Base-by-base conservation (phyloP, 2,888 invertebrate genomes). In the Antheraea yamamai region DNA sequence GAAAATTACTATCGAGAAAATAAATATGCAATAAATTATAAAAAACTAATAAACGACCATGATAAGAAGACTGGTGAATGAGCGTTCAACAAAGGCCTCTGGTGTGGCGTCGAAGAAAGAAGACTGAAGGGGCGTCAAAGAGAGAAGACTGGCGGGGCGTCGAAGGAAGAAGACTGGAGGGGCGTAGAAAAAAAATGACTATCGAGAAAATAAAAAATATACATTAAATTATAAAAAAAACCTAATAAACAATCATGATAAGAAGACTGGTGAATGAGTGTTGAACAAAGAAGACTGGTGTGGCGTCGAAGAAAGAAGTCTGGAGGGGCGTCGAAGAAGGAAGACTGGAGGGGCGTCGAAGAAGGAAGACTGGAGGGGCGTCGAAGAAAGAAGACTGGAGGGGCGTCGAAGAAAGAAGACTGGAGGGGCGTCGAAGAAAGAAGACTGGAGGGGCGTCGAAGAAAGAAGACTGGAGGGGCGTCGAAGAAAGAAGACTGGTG, bases 101-200 rank as follows among this genome's bases (percentile, higher is more conserved):
- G 47, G 47, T 12, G 47, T 8, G 47, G 47, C 47, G 47, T 47
- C 47, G 47, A 47, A 47, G 47, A 47, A 68, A 74, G 20, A 75
- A 68, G 61, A 70, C 68, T 47, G 64, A 72, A 52, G 74, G 14
- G 20, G 73, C 74, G 73, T 39, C 58, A 76, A 76, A 77, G 77
- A 75, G 72, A 7, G 35, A 39, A 39, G 35, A 39, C 35, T 39
- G 35, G 35, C 2, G 35, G 35, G 35, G 35, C 35, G 35, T 39
- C 35, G 35, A 39, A 39, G 35, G 4, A 39, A 39, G 35, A 73
- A 73, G 20, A 61, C 66, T 52, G 72, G 47, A 39, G 52, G 52
- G 74, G 61, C 73, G 18, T 74, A 52, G 75, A 76, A 77, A 75
- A 74, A 72, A 20, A 73, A 77, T 76, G 79, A 77, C 39, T 58